A percentile compares a stretch with the other conserved stretches of the same genome.
phyloP scores from a whole-genome alignment of 2,888 invertebrate genomes.

The Octonoba sinensis region DNA sequence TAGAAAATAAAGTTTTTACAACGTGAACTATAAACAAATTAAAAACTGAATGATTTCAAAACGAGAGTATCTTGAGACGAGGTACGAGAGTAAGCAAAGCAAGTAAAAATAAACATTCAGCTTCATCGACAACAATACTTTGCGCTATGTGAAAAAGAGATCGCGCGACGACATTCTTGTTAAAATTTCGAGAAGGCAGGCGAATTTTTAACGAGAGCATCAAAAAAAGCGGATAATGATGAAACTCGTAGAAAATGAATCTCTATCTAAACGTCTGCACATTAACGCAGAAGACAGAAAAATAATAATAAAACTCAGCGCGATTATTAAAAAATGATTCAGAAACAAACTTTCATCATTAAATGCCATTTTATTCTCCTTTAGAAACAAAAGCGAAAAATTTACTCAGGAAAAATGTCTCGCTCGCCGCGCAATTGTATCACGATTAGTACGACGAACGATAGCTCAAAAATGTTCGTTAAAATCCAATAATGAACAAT shows the following conservation, averaged over 20 bases:
- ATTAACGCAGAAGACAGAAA: no score
- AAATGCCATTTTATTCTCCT: constrained; percentile 61
- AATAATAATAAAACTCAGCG: no score
- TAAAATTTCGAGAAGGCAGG: no score
- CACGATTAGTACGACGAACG: constrained; percentile 38
- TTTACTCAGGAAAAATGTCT: constrained; percentile 49
- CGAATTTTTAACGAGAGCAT: constrained; percentile 17
- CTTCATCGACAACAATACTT: no score
- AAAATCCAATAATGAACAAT: constrained; percentile 64
- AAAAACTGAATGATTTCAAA: no score
- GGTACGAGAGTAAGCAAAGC: no score
- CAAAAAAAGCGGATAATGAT: constrained; percentile 15
- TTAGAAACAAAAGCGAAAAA: constrained; percentile 37
- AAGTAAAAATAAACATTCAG: no score
- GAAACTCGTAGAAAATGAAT: constrained; percentile 16
- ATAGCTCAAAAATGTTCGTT: constrained; percentile 59
- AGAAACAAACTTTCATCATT: constrained; percentile 63
- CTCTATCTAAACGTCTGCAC: background rate
- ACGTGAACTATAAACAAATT: no score
- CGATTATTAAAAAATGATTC: constrained; percentile 56
- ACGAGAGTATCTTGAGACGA: no score
- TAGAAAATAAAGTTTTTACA: no score
- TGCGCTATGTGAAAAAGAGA: no score
- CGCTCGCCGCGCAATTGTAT: constrained; percentile 37
- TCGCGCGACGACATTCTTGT: no score